Evolutionary conservation across 2,797 vertebrate genomes (phyloP), one percentile per base, ranked within the genome.

Genomic region (Synanceia verrucosa): DNA sequence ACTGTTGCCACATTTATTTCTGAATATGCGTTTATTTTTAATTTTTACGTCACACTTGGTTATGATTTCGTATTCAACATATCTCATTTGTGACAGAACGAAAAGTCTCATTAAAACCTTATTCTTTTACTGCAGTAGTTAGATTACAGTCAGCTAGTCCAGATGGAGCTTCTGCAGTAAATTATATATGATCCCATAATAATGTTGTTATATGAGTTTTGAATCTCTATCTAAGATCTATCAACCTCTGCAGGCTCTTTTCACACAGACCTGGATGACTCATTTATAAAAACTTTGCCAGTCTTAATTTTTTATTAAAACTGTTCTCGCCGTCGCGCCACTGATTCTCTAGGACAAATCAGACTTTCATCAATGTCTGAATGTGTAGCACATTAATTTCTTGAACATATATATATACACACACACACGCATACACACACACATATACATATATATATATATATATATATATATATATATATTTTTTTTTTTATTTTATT

Each of bases 331-430:
- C 28, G 51, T 18, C 12, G 14, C 14, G 59, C 28, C 55, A n/a
- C 34, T 46, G n/a, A 18, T 63, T 58, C 12, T 21, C 19, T 53
- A 37, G 26, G 64, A 66, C 21, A 7, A 28, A 2, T 71, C 11
- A 24, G 19, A 72, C 8, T 31, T 26, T 29, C 5, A 36, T 21
- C 31, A 5, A 14, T 60, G 60, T 76, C 39, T 64, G 50, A 76
- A 58, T 76, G n/a, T 61, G n/a, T 18, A 34, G 21, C 46, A 18
- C 33, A 53, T 23, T 46, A 2, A 46, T 78, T 44, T 50, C 5
- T 39, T 39, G n/a, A n/a, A n/a, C n/a, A n/a, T n/a, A n/a, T n/a
- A n/a, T n/a, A n/a, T n/a, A n/a, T n/a, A 34, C 11, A 34, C 11
- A 34, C 11, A 34, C 11, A 34, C 11, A 2, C 11, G 11, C 3